Evolutionary conservation across 2,113 vertebrate genomes (phyloP).

Genomic region (Sminthopsis crassicaudata): DNA sequence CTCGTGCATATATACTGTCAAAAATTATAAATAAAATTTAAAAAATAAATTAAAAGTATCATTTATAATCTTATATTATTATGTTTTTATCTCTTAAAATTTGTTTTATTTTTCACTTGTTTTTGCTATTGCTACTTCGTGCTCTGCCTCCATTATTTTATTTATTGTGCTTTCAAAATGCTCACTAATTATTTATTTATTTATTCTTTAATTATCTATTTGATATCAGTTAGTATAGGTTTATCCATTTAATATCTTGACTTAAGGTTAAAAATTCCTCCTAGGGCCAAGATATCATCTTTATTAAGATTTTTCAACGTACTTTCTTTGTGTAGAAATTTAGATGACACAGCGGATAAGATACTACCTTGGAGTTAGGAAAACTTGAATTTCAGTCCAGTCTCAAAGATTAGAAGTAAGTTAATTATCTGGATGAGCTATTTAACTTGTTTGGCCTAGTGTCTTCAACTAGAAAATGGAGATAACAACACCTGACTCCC

Average conservation of each 20-base stretch:
- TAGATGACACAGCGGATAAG: not conserved
- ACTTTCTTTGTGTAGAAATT: not conserved
- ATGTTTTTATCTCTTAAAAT: not conserved
- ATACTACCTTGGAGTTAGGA: not conserved
- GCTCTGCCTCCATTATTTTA: not conserved
- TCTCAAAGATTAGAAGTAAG: not conserved
- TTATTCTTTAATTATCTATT: not conserved
- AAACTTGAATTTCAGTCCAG: not conserved
- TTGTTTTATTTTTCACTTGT: not conserved
- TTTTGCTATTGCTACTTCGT: not conserved
- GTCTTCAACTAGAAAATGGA: not conserved
- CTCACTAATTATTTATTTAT: conserved; percentile 6
- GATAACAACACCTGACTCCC: not conserved
- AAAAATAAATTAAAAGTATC: too few species aligned
- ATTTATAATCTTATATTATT: not conserved
- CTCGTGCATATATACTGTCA: too few species aligned
- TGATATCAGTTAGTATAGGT: not conserved
- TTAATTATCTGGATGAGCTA: not conserved
- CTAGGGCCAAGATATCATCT: not conserved
- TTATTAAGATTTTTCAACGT: conserved; percentile 1
- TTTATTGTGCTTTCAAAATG: conserved; percentile 23
- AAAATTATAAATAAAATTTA: too few species aligned
- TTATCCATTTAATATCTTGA: not conserved
- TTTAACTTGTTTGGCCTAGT: not conserved
- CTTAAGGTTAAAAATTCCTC: not conserved